These are phyloP conservation scores for Chionodraco myersi DNA, from an alignment of 2,113 vertebrate genomes.

Conservation along the genomic window DNA sequence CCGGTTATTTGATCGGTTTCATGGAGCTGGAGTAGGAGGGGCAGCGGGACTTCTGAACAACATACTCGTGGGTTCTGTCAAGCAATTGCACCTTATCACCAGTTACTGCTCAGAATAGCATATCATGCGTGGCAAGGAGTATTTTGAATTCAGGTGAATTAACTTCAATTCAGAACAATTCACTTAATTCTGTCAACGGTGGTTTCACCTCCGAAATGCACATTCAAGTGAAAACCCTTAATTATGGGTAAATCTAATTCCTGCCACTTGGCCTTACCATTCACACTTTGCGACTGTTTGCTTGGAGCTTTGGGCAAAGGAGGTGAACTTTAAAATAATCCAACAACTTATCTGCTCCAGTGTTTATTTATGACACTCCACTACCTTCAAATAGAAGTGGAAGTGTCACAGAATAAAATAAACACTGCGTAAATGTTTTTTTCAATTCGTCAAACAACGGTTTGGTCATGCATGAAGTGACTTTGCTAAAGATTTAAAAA, in stretches of 20 bases:
- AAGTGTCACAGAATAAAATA: background rate
- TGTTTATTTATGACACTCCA: background rate
- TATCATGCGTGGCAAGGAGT: background rate
- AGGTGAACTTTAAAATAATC: background rate
- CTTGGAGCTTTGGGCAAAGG: background rate
- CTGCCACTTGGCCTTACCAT: background rate
- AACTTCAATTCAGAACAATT: background rate
- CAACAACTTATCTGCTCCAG: background rate
- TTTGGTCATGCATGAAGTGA: background rate
- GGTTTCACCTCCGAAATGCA: background rate
- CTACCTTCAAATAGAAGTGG: background rate
- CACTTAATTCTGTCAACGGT: background rate
- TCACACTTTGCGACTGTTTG: background rate
- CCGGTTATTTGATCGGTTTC: conserved; percentile 61
- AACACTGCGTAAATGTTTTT: background rate
- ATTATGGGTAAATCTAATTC: background rate
- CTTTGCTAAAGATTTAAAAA: background rate
- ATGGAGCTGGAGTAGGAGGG: conserved; percentile 25
- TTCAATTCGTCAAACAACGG: background rate
- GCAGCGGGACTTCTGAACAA: conserved; percentile 16
- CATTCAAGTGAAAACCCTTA: background rate
- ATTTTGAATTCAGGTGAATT: background rate
- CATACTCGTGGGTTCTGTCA: conserved; percentile 5
- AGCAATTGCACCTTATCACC: conserved; percentile 1
- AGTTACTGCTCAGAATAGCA: background rate